Conservation (phyloP, 2,888 invertebrate species). For the Standfussiana lucernea region DNA sequence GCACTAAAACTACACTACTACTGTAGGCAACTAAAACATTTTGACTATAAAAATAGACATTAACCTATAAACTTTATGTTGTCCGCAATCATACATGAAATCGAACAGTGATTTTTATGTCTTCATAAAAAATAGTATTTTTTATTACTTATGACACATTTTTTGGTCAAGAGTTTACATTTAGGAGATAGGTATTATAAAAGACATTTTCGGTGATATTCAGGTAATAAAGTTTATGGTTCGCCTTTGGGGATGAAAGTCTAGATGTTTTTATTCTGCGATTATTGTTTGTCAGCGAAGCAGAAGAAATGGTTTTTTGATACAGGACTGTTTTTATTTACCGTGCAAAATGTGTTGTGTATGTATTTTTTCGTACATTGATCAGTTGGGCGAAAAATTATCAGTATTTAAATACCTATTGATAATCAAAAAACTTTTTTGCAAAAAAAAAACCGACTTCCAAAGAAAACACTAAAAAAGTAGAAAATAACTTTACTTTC, state of each 20-base stretch:
- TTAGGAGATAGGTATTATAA: slow-evolving; percentile 12
- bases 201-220: slow-evolving; percentile 40
- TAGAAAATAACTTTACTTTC: too few species aligned
- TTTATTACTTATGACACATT: slow-evolving; percentile 48
- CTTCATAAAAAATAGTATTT: slow-evolving; percentile 54
- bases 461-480: too few species aligned
- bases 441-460: too few species aligned
- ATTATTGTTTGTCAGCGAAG: slow-evolving; percentile 14
- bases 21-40: too few species aligned
- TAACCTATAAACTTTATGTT: slow-evolving; percentile 67
- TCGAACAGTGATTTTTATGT: slow-evolving; percentile 63
- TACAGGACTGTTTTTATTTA: not conserved
- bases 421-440: too few species aligned
- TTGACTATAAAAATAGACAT: slow-evolving; percentile 56
- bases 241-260: slow-evolving; percentile 2
- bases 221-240: slow-evolving; percentile 50
- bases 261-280: slow-evolving; percentile 23
- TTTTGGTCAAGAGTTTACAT: slow-evolving; percentile 46
- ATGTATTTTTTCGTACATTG: not conserved
- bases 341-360: not conserved
- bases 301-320: slow-evolving; percentile 21
- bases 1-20: too few species aligned
- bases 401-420: too few species aligned
- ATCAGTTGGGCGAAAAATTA: not conserved
- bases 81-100: slow-evolving; percentile 64